Percentiles rank a stretch among this genome's conserved stretches.
Conservation (phyloP, 1,140 invertebrate genomes). For the Holotrichia oblita region DNA sequence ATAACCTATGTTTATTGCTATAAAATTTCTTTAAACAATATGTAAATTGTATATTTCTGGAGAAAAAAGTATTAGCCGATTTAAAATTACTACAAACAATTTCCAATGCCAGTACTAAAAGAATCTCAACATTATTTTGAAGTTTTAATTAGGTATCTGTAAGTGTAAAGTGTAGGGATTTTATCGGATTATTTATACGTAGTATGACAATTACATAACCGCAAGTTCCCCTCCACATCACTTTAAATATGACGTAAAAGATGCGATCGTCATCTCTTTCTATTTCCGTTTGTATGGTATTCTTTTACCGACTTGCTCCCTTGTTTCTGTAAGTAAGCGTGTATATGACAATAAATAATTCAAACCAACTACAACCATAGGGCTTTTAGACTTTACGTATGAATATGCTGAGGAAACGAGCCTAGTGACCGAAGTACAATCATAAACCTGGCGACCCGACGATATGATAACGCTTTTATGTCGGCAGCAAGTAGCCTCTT, state of each 20-base stretch:
- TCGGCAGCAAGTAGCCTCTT: background rate
- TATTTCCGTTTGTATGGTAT: background rate
- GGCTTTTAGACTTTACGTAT: too few relatives aligned
- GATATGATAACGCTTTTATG: slow-evolving; percentile 8
- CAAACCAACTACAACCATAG: background rate
- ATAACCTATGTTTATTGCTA: too few relatives aligned
- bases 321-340: background rate
- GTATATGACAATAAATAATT: slow-evolving; percentile 3
- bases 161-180: background rate
- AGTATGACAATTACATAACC: background rate
- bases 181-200: slow-evolving; percentile 1
- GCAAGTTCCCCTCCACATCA: background rate
- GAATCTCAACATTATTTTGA: too few relatives aligned
- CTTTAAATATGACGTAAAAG: slow-evolving; percentile 7
- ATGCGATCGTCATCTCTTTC: background rate
- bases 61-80: too few relatives aligned
- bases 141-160: too few relatives aligned
- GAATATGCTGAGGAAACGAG: slow-evolving; percentile 2
- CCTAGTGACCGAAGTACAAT: slow-evolving; percentile 5
- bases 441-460: slow-evolving; percentile 4
- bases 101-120: too few relatives aligned
- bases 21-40: too few relatives aligned
- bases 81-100: too few relatives aligned
- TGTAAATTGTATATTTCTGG: too few relatives aligned
- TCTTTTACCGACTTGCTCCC: background rate